phyloP scores from a whole-genome alignment of 2,797 vertebrate species.

The Australoheros facetus region DNA sequence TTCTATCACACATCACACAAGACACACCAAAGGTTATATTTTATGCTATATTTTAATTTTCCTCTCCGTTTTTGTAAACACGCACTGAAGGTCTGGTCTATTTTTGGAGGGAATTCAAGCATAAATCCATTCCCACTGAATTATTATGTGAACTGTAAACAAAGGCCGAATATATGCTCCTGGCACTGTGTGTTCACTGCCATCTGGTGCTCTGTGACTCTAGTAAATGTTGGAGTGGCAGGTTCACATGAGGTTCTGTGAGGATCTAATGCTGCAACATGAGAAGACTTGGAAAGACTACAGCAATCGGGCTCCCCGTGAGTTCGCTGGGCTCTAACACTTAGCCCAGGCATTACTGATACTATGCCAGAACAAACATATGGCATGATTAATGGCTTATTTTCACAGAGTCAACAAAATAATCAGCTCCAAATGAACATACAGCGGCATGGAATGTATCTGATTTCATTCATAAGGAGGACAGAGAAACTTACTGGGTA shows the following conservation, averaged over 20 bases:
- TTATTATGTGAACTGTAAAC: conserved; percentile 62
- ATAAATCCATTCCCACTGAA: conserved; percentile 48
- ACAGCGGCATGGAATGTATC: conserved; percentile 6
- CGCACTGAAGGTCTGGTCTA: conserved; percentile 21
- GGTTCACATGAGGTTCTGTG: conserved; percentile 53
- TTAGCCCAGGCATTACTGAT: conserved; percentile 29
- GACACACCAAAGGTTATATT: not conserved
- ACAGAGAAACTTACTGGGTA: conserved; percentile 89
- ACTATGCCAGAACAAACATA: conserved; percentile 54
- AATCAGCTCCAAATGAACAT: conserved; percentile 45
- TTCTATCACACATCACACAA: not conserved
- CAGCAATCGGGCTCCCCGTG: conserved; percentile 32
- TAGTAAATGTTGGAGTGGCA: conserved; percentile 49
- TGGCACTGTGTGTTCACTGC: conserved; percentile 42
- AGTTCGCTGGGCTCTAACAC: conserved; percentile 38
- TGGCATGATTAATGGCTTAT: conserved; percentile 56
- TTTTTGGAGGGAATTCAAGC: conserved; percentile 54
- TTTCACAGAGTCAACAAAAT: conserved; percentile 50
- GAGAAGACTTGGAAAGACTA: conserved; percentile 42
- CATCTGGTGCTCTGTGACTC: conserved; percentile 61
- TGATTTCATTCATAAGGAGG: conserved; percentile 27
- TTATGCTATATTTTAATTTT: not conserved
- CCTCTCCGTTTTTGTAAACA: conserved; percentile 9
- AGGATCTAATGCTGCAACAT: conserved; percentile 39
- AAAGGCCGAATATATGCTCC: conserved; percentile 53